Conservation (phyloP, 2,888 invertebrate species). For the Cheilosia vernalis region DNA sequence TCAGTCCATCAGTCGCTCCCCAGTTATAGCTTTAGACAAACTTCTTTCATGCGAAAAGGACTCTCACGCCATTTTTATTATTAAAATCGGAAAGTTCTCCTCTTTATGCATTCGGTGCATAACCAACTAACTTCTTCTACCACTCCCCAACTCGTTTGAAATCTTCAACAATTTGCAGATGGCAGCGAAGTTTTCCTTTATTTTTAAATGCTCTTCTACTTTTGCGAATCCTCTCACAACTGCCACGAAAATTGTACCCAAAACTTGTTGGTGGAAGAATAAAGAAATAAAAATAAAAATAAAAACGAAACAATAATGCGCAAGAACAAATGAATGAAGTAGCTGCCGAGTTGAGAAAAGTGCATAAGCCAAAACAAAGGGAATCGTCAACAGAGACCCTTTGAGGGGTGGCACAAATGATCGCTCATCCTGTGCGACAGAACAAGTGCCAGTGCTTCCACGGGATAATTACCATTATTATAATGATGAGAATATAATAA, state of each 20-base stretch:
- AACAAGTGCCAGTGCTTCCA: slow-evolving; percentile 22
- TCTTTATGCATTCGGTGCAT: slow-evolving; percentile 56
- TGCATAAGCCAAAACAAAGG: slow-evolving; percentile 47
- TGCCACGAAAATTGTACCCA: slow-evolving; percentile 65
- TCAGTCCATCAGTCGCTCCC: not conserved
- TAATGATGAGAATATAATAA: slow-evolving; percentile 70
- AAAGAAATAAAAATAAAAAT: not conserved
- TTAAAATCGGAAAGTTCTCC: slow-evolving; percentile 67
- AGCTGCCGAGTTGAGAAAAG: slow-evolving; percentile 22
- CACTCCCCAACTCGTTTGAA: slow-evolving; percentile 24
- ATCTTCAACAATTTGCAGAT: slow-evolving; percentile 63
- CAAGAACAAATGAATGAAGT: slow-evolving; percentile 51
- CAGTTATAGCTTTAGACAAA: slow-evolving; percentile 44
- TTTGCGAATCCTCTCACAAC: slow-evolving; percentile 58
- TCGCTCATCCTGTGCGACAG: slow-evolving; percentile 46
- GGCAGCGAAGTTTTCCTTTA: slow-evolving; percentile 63
- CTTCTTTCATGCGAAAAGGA: slow-evolving; percentile 37
- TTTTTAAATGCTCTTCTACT: slow-evolving; percentile 59
- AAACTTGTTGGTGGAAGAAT: slow-evolving; percentile 62
- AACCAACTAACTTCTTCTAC: slow-evolving; percentile 17
- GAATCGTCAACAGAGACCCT: slow-evolving; percentile 1
- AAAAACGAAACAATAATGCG: slow-evolving; percentile 8
- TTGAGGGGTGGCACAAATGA: slow-evolving; percentile 36
- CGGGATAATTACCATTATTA: slow-evolving; percentile 60
- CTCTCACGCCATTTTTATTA: slow-evolving; percentile 62